phyloP scores from a whole-genome alignment of 2,888 invertebrate genomes.

The Augiades crinisus region DNA sequence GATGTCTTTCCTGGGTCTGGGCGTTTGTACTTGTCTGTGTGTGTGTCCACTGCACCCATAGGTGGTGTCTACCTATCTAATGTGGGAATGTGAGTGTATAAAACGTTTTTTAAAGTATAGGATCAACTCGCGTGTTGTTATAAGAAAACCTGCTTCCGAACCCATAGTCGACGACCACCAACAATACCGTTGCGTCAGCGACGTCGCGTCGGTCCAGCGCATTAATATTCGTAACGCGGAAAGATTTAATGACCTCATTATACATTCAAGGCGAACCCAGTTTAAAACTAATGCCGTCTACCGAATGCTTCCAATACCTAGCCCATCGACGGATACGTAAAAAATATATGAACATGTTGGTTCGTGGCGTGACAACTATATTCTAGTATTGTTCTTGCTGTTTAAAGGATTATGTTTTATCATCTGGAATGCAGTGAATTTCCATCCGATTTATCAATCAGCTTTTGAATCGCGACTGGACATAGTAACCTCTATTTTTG shows the following conservation, averaged over 20 bases:
- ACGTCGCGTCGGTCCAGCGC: slow-evolving; percentile 28
- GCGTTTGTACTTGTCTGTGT: too few species aligned
- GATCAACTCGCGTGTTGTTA: too few species aligned
- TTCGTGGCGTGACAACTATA: neutral
- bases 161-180: neutral
- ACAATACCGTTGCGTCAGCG: slow-evolving; percentile 23
- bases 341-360: neutral
- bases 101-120: too few species aligned
- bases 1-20: too few species aligned
- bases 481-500: too few species aligned
- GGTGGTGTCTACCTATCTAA: too few species aligned
- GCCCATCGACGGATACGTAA: neutral
- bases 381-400: neutral
- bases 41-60: too few species aligned
- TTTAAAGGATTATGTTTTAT: neutral
- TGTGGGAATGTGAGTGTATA: too few species aligned
- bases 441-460: too few species aligned
- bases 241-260: slow-evolving; percentile 53
- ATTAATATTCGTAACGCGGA: slow-evolving; percentile 46
- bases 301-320: neutral
- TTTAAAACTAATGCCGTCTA: slow-evolving; percentile 29
- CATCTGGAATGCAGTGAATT: too few species aligned
- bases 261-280: slow-evolving; percentile 50
- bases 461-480: too few species aligned
- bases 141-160: neutral